A percentile compares a stretch with the other conserved stretches of the same genome.
Evolutionary conservation across 2,888 invertebrate genomes (phyloP).

Genomic region (Cephus sareptanus): DNA sequence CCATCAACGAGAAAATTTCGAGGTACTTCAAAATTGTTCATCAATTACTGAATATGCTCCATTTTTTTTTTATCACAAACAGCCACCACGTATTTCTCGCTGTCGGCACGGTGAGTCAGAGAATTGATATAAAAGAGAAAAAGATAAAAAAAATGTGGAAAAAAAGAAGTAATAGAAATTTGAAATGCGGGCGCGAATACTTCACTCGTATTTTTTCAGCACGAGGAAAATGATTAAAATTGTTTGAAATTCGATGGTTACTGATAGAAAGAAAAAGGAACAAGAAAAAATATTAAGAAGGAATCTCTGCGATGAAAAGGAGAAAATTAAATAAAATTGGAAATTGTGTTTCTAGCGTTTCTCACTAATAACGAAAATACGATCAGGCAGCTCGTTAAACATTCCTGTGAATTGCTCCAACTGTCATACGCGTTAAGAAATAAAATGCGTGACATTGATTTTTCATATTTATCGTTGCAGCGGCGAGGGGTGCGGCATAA

Average conservation of each 20-base stretch:
- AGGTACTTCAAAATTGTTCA: background rate
- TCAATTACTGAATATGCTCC: background rate
- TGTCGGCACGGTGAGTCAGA: background rate
- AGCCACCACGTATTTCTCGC: background rate
- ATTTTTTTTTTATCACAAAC: background rate
- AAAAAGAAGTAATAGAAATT: background rate
- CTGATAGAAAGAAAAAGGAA: background rate
- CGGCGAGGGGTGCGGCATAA: background rate
- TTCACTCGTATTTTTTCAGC: background rate
- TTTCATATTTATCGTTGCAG: background rate
- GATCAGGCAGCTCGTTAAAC: background rate
- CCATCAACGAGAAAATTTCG: background rate
- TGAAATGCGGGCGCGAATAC: background rate
- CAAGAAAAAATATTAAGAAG: background rate
- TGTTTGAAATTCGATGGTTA: background rate
- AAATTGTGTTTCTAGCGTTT: background rate
- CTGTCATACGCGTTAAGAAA: background rate
- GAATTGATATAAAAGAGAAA: background rate
- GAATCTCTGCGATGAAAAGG: background rate
- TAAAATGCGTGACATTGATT: background rate
- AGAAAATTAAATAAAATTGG: background rate
- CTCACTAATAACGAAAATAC: background rate
- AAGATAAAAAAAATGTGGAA: background rate
- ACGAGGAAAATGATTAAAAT: background rate
- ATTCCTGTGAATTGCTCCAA: background rate